Conservation (phyloP, 2,113 vertebrate species). For the Ptyas mucosa region DNA sequence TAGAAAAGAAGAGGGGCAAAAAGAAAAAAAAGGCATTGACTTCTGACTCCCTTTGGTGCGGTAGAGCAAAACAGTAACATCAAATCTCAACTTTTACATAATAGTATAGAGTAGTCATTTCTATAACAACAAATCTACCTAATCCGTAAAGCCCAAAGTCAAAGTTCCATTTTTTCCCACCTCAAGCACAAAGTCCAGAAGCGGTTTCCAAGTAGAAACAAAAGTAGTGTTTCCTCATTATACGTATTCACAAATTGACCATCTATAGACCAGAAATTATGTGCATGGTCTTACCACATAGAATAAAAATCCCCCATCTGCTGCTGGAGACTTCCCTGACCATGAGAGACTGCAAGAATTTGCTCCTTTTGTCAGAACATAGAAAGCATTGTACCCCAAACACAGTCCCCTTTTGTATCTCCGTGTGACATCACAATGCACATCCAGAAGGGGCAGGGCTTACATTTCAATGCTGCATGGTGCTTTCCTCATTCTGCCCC, state of each 20-base stretch:
- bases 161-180: too few relatives aligned
- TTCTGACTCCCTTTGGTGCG: too few relatives aligned
- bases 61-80: too few relatives aligned
- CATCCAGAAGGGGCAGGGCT: background rate
- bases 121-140: too few relatives aligned
- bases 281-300: background rate
- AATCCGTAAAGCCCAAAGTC: too few relatives aligned
- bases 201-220: too few relatives aligned
- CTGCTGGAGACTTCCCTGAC: background rate
- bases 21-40: too few relatives aligned
- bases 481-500: background rate
- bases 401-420: background rate
- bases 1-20: too few relatives aligned
- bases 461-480: background rate
- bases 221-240: background rate
- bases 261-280: background rate
- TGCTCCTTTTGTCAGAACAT: background rate
- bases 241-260: background rate
- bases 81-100: too few relatives aligned
- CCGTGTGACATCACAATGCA: background rate
- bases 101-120: too few relatives aligned
- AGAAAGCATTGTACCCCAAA: background rate
- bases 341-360: background rate
- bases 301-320: background rate
- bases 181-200: too few relatives aligned